Percentiles rank a stretch among this genome's conserved stretches.
These are phyloP conservation scores for Megamerina dolium DNA, from an alignment of 2,888 invertebrate species.

Conservation along the genomic window DNA sequence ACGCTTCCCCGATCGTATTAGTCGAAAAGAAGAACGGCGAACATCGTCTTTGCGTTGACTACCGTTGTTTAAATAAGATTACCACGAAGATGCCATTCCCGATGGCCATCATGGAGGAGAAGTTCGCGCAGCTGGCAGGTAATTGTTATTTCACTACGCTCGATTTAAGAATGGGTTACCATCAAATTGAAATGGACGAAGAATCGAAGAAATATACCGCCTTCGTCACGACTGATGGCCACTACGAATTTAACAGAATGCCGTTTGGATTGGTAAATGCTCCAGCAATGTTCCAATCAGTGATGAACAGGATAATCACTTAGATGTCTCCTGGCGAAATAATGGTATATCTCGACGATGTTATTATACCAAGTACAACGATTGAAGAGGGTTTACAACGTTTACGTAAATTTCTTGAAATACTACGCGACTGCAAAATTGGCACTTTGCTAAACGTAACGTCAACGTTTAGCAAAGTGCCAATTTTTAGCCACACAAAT, in stretches of 20 bases:
- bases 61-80: slow-evolving; percentile 13
- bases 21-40: slow-evolving; percentile 22
- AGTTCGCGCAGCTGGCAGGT: slow-evolving; percentile 17
- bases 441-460: too few species aligned
- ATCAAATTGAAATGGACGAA: slow-evolving; percentile 18
- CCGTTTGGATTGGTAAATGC: slow-evolving; percentile 20
- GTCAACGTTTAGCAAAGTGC: too few species aligned
- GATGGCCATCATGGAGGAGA: slow-evolving; percentile 21
- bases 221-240: slow-evolving; percentile 15
- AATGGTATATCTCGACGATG: slow-evolving; percentile 18
- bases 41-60: slow-evolving; percentile 20
- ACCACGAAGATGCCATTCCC: slow-evolving; percentile 18
- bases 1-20: slow-evolving; percentile 17
- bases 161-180: slow-evolving; percentile 16
- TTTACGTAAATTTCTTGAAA: slow-evolving; percentile 11
- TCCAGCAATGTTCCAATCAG: slow-evolving; percentile 14
- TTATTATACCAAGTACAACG: too few species aligned
- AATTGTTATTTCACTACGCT: slow-evolving; percentile 16
- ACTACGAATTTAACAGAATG: slow-evolving; percentile 19
- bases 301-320: slow-evolving; percentile 13
- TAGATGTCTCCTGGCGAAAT: slow-evolving; percentile 12
- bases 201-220: slow-evolving; percentile 12
- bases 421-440: too few species aligned
- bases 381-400: slow-evolving; percentile 13
- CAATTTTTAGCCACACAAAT: slow-evolving; percentile 10